phyloP scores from a whole-genome alignment of 2,797 vertebrate species.

The Sebastes steindachneri region DNA sequence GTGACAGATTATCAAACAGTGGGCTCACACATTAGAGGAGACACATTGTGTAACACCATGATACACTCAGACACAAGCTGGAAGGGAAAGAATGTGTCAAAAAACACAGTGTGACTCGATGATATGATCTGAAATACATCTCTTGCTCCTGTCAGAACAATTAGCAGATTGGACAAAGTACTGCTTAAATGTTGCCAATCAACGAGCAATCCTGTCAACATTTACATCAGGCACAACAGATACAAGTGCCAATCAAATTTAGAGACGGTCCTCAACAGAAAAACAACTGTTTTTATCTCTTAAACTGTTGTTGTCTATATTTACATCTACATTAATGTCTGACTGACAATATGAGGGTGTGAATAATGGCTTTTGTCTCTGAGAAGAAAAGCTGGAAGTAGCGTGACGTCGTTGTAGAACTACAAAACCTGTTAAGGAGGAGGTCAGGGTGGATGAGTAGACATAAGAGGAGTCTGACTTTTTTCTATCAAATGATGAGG shows the following conservation, averaged over 20 bases:
- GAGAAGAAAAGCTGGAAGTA: neutral
- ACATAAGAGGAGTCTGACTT: neutral
- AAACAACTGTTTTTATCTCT: too few species aligned
- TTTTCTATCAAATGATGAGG: too few species aligned
- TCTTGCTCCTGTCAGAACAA: too few species aligned
- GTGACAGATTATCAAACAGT: slow-evolving; percentile 10
- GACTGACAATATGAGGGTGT: neutral
- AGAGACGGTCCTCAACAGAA: too few species aligned
- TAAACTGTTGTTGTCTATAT: too few species aligned
- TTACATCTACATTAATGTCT: too few species aligned
- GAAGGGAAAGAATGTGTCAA: neutral
- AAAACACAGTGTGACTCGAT: neutral
- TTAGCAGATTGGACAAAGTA: too few species aligned
- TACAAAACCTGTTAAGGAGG: neutral
- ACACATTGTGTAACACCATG: neutral
- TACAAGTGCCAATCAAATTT: too few species aligned
- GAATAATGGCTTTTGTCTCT: neutral
- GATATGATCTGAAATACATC: neutral
- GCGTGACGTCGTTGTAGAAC: neutral
- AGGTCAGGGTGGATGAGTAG: neutral
- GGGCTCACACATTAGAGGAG: slow-evolving; percentile 1
- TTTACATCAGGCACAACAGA: too few species aligned
- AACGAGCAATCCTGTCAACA: too few species aligned
- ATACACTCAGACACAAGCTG: neutral
- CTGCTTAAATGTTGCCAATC: neutral